These are phyloP conservation scores for Drosophila pegasa DNA, from an alignment of 2,888 invertebrate genomes.

Conservation along the genomic window DNA sequence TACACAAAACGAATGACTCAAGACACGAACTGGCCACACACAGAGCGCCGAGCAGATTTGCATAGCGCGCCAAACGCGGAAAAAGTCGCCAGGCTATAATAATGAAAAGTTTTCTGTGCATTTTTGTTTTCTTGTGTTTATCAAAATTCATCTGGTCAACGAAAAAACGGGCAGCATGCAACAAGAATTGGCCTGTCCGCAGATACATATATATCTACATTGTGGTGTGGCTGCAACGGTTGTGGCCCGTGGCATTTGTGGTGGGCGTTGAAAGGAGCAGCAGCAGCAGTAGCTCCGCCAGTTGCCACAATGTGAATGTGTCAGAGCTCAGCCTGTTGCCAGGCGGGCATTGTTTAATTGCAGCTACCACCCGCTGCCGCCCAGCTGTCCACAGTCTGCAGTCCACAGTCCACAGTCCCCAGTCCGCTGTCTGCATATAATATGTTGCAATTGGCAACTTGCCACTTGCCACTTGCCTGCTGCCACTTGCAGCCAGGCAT, in stretches of 20 bases:
- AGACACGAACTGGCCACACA: conserved; percentile 76
- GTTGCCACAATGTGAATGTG: conserved; percentile 74
- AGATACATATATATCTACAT: conserved; percentile 54
- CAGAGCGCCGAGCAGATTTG: conserved; percentile 48
- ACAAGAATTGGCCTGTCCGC: conserved; percentile 51
- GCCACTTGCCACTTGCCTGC: conserved; percentile 8
- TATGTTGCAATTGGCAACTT: conserved; percentile 37
- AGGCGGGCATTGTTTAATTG: conserved; percentile 58
- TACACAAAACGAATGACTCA: conserved; percentile 62
- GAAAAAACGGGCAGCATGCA: conserved; percentile 13
- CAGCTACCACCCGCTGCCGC: conserved; percentile 36
- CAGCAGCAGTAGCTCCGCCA: conserved; percentile 31
- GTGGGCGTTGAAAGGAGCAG: conserved; percentile 75
- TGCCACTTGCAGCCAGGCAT: conserved; percentile 33
- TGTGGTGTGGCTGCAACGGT: conserved; percentile 27
- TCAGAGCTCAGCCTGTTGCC: conserved; percentile 50
- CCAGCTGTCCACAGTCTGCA: conserved; percentile 18
- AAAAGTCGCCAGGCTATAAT: conserved; percentile 67
- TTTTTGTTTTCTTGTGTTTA: conserved; percentile 36
- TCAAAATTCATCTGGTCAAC: conserved; percentile 56
- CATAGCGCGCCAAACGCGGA: conserved; percentile 55
- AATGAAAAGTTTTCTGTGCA: conserved; percentile 41
- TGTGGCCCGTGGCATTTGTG: conserved; percentile 55
- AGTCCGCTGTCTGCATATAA: not conserved
- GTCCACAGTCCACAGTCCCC: no score